Percentiles rank a stretch among this genome's conserved stretches.
Conservation (phyloP, 53 echinoderm and acorn worm genomes). For the Apostichopus leukothele region DNA sequence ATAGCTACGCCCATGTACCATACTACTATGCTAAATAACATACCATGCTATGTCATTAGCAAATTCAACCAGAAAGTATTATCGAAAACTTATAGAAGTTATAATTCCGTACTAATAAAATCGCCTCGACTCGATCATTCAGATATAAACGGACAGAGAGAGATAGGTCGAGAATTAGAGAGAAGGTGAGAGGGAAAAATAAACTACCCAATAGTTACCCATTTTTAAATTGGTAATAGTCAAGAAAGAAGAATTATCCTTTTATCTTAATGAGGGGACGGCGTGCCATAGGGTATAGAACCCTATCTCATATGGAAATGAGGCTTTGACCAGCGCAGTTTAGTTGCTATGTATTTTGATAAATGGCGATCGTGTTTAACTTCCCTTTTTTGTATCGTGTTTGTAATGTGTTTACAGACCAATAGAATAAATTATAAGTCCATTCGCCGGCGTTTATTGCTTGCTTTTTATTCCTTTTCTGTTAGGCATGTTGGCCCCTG, state of each 20-base stretch:
- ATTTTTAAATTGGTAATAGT: slow-evolving; percentile 3
- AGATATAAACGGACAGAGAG: not conserved
- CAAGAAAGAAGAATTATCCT: not conserved
- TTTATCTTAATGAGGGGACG: not conserved
- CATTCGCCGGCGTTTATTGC: not conserved
- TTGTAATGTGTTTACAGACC: not conserved
- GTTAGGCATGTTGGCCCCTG: not conserved
- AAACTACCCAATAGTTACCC: not conserved
- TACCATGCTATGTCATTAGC: too few relatives aligned
- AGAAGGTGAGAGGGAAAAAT: not conserved
- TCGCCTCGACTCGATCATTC: not conserved
- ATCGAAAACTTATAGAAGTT: too few relatives aligned
- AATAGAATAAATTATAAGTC: not conserved
- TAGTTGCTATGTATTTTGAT: too few relatives aligned
- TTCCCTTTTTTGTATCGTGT: too few relatives aligned
- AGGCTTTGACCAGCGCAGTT: too few relatives aligned
- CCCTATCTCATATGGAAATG: not conserved
- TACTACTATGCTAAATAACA: too few relatives aligned
- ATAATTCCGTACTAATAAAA: too few relatives aligned
- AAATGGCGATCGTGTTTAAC: too few relatives aligned
- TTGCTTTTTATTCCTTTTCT: not conserved
- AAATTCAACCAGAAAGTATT: too few relatives aligned
- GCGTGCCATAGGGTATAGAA: not conserved
- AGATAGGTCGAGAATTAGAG: not conserved
- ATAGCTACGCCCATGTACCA: too few relatives aligned